Percentiles rank a stretch among this genome's conserved stretches.
Evolutionary conservation across 2,113 vertebrate genomes (phyloP).

Genomic region (Caranx melampygus): DNA sequence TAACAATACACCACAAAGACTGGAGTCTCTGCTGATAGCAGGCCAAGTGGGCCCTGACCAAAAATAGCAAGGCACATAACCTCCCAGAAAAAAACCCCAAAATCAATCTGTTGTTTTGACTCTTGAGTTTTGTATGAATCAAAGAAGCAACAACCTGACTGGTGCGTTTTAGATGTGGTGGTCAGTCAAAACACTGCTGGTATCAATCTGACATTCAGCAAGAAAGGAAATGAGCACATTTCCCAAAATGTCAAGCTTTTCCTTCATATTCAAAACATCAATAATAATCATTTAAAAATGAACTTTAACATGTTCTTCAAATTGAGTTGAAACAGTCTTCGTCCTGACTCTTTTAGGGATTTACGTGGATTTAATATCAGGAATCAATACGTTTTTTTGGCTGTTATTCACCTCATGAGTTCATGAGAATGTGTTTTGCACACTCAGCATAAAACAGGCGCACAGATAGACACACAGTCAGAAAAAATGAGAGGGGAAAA

Average conservation of each 20-base stretch:
- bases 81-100: too few relatives aligned
- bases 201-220: neutral
- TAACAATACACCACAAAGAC: too few relatives aligned
- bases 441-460: conserved; percentile 1
- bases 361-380: neutral
- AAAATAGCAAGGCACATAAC: too few relatives aligned
- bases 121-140: neutral
- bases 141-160: neutral
- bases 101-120: neutral
- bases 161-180: neutral
- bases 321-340: neutral
- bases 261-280: neutral
- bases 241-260: neutral
- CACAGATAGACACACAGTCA: neutral
- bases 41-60: too few relatives aligned
- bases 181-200: neutral
- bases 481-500: conserved; percentile 3
- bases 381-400: conserved; percentile 9
- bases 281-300: neutral
- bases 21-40: too few relatives aligned
- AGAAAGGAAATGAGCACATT: neutral
- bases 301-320: too few relatives aligned
- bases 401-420: neutral
- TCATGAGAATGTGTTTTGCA: neutral
- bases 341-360: neutral